A percentile compares a stretch with the other conserved stretches of the same genome.
Conservation (phyloP, 92 coral and sea anemone genomes). For the Metridium senile region DNA sequence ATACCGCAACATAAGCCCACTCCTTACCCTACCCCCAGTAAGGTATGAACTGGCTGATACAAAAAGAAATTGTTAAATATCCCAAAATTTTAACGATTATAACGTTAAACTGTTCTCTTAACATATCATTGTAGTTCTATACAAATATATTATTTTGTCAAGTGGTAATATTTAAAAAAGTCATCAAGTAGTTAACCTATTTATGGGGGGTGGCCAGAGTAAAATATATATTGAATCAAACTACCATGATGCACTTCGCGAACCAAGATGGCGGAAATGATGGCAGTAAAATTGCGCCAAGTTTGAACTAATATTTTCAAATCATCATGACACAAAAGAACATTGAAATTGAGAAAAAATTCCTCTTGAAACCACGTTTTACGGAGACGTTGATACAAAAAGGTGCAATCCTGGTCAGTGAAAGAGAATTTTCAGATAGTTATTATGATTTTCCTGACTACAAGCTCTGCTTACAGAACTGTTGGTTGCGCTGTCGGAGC, state of each 20-base stretch:
- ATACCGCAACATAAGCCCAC: slow-evolving; percentile 8
- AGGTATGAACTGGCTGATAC: not conserved
- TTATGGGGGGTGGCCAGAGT: no score
- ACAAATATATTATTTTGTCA: not conserved
- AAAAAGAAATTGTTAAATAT: no score
- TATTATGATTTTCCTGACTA: slow-evolving; percentile 60
- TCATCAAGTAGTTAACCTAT: no score
- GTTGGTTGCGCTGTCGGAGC: slow-evolving; percentile 64
- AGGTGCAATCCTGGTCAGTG: slow-evolving; percentile 44
- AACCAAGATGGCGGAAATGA: slow-evolving; percentile 56
- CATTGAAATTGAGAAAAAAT: slow-evolving; percentile 74
- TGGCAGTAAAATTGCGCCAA: not conserved
- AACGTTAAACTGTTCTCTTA: no score
- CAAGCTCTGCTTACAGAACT: slow-evolving; percentile 44
- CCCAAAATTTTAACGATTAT: no score
- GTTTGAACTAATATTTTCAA: not conserved
- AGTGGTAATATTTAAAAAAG: not conserved
- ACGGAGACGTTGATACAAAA: slow-evolving; percentile 19
- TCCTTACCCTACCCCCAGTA: slow-evolving; percentile 17
- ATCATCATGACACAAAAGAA: slow-evolving; percentile 1
- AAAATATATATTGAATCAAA: no score
- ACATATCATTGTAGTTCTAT: no score
- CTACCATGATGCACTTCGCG: slow-evolving; percentile 33
- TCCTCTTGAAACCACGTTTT: slow-evolving; percentile 48
- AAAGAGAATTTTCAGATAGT: slow-evolving; percentile 41